A percentile compares a stretch with the other conserved stretches of the same genome.
Conservation (phyloP, 2,113 vertebrate species). For the Craseonycteris thonglongyai region DNA sequence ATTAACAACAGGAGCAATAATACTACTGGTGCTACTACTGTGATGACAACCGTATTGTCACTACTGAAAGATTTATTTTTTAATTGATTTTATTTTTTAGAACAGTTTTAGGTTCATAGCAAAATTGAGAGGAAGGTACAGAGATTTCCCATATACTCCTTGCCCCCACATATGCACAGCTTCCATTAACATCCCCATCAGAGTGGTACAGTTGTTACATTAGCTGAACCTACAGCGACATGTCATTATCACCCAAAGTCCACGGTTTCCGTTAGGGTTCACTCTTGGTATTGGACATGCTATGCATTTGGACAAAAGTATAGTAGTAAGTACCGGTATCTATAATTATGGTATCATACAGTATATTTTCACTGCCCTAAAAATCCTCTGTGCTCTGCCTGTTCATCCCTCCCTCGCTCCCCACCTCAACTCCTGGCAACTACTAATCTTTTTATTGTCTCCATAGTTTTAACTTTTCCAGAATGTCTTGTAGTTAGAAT, state of each 20-base stretch:
- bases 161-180: background rate
- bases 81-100: background rate
- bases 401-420: background rate
- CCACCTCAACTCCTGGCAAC: background rate
- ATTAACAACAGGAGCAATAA: background rate
- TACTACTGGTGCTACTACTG: background rate
- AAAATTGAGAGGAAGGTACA: background rate
- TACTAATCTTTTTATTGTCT: background rate
- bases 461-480: slow-evolving; percentile 9
- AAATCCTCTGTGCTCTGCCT: background rate
- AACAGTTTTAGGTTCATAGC: background rate
- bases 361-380: background rate
- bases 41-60: too few species aligned
- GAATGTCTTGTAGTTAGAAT: background rate
- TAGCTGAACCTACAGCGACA: background rate
- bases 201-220: background rate
- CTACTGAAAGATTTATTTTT: background rate
- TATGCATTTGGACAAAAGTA: background rate
- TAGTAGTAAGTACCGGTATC: too few species aligned
- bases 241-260: background rate
- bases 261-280: background rate
- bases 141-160: background rate
- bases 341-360: background rate
- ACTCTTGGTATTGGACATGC: background rate
- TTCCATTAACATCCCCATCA: background rate